Evolutionary conservation across 2,113 vertebrate genomes (phyloP), one percentile per base, ranked within the genome.

Genomic region (Polypterus bichir): DNA sequence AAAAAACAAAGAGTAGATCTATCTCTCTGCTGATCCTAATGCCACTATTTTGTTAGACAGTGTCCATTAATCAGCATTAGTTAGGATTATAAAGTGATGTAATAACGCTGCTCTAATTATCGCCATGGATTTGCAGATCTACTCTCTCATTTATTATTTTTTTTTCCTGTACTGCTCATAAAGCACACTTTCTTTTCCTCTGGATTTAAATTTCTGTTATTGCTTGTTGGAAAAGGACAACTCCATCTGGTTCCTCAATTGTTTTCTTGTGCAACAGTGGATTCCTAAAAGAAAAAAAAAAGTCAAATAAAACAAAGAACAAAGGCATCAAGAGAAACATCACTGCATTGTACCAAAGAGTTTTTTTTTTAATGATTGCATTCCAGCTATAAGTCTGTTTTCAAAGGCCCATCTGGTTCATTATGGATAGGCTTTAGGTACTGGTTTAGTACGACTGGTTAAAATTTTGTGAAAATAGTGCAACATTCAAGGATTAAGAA

Each of bases 181-280:
- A 46, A 57, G 48, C n/a, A n/a, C 9, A 7, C 6, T 57, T 44
- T 64, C 48, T 60, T 49, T 27, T 27, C 27, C 66, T 65, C 69
- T 11, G 55, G 48, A 70, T 27, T 27, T 27, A 27, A 27, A 27
- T 67, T 73, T 53, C 68, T 64, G 65, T 59, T 57, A 70, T 63
- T 63, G 69, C 68, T 67, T 69, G 63, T 72, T 63, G 5, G 44
- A 6, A 10, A 9, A 6, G 9, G 54, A 27, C 9, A 55, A 55
- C 61, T 27, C 27, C 59, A n/a, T 52, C 60, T 60, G 59, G 59
- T 45, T 59, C 66, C 62, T 86, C 77, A 97, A 84, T 98, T 98
- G 83, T 98, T 98, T 74, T 98, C 94, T 66, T 91, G 86, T 0
- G 87, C 89, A 59, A 79, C 58, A 59, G 76, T 75, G 6, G 73